A percentile compares a stretch with the other conserved stretches of the same genome.
Evolutionary conservation across 2,888 invertebrate species (phyloP).

Genomic region (Formica aserva): DNA sequence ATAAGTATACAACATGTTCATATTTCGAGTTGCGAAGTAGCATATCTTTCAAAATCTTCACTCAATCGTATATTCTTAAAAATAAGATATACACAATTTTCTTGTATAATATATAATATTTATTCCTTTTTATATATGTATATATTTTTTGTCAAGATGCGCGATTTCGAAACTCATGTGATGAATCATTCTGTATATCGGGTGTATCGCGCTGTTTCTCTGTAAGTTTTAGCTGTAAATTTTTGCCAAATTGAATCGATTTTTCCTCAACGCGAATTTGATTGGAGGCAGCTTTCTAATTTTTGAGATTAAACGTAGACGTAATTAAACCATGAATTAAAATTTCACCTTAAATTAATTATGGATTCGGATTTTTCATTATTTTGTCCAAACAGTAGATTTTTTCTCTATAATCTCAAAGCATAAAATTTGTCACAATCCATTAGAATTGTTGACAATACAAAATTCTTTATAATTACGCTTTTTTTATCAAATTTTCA

Average conservation of each 20-base stretch:
- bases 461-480: not conserved
- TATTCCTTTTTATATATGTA: not conserved
- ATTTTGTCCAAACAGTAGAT: not conserved
- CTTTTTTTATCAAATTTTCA: not conserved
- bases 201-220: constrained; percentile 12
- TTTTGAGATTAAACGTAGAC: not conserved
- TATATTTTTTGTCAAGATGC: not conserved
- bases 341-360: not conserved
- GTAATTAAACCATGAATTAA: constrained; percentile 1
- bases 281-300: not conserved
- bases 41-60: not conserved
- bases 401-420: not conserved
- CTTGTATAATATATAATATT: not conserved
- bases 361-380: not conserved
- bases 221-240: not conserved
- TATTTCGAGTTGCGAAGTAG: not conserved
- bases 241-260: not conserved
- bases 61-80: not conserved
- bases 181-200: not conserved
- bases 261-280: not conserved
- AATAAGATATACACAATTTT: not conserved
- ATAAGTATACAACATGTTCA: not conserved
- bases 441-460: not conserved
- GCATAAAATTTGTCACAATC: not conserved
- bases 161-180: not conserved